phyloP scores from a whole-genome alignment of 2,888 invertebrate species.

The Galeopsomyia nigrocyanea region DNA sequence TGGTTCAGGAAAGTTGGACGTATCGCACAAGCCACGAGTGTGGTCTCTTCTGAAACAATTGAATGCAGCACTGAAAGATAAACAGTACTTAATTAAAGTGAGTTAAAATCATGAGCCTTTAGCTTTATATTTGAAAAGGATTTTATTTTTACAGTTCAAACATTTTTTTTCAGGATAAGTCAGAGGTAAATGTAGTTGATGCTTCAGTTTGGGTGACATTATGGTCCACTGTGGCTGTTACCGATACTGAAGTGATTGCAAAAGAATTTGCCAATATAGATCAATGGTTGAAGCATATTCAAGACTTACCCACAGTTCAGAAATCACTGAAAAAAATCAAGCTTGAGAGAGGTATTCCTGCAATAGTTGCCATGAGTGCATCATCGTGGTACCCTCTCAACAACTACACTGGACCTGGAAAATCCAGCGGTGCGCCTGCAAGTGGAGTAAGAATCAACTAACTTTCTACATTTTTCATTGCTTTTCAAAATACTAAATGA shows the following conservation, averaged over 20 bases:
- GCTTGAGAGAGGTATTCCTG: slow-evolving; percentile 58
- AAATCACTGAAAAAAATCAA: slow-evolving; percentile 58
- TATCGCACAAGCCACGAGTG: slow-evolving; percentile 74
- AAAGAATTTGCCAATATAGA: slow-evolving; percentile 71
- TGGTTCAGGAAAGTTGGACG: slow-evolving; percentile 70
- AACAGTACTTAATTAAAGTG: slow-evolving; percentile 75
- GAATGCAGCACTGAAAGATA: slow-evolving; percentile 71
- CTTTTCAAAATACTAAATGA: slow-evolving; percentile 3
- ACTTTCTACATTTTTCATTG: neutral
- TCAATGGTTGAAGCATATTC: slow-evolving; percentile 76
- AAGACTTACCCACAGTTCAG: slow-evolving; percentile 66
- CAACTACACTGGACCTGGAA: slow-evolving; percentile 52
- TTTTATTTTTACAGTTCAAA: neutral
- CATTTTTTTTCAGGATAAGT: slow-evolving; percentile 70
- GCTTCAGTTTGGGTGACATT: slow-evolving; percentile 81
- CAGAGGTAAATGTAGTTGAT: slow-evolving; percentile 76
- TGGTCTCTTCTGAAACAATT: slow-evolving; percentile 73
- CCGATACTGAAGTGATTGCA: slow-evolving; percentile 73
- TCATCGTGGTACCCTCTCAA: slow-evolving; percentile 64
- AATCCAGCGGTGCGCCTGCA: slow-evolving; percentile 47
- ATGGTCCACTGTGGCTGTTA: slow-evolving; percentile 75
- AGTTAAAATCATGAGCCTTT: slow-evolving; percentile 48
- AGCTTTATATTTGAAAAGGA: no score
- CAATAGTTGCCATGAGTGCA: slow-evolving; percentile 59
- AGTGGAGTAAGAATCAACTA: slow-evolving; percentile 38